Base-by-base conservation (phyloP, 2,888 invertebrate species). In the Boloria selene region DNA sequence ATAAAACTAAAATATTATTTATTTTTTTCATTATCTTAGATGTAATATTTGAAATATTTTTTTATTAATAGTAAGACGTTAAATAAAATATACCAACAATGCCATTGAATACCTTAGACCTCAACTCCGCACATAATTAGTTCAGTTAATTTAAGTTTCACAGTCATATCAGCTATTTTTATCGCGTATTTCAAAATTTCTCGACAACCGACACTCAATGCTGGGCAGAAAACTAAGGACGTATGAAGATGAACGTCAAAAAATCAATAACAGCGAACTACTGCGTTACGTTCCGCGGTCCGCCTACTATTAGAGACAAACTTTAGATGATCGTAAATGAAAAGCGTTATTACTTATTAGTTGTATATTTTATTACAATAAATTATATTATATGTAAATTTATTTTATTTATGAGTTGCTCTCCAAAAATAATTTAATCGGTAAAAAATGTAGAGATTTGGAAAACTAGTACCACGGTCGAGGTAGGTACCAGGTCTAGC, bases 251-350 rank as follows among this genome's bases (percentile, higher is more conserved):
- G 59, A 77, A 81, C 74, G 83, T 84, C 84, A 84, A 80, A 84
- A 83, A 84, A 84, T 84, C 84, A 84, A 84, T 84, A 84, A 77
- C 38, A 47, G 42, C n/a, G 42, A 26, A 51, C 45, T 16, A 22
- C 51, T 49, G 59, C 31, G n/a, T 49, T 49, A 38, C n/a, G n/a
- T n/a, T n/a, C n/a, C n/a, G n/a, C n/a, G n/a, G n/a, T n/a, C 7
- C 17, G 31, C 5, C 16, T 59, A 22, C 22, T 22, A n/a, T 49
- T 49, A 59, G 49, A 49, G 59, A 17, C 17, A 17, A 59, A 16
- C 17, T 17, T 7, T 1, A 18, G 49, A 49, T 47, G 17, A 59
- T 26, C 47, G 49, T 26, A 49, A 18, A 14, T 38, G 17, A 17
- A 13, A 6, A 47, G 6, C 31, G 22, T 22, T 22, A 2, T 22